A percentile compares a stretch with the other conserved stretches of the same genome.
phyloP scores from a whole-genome alignment of 2,888 invertebrate species.

The Pediacus dermestoides region DNA sequence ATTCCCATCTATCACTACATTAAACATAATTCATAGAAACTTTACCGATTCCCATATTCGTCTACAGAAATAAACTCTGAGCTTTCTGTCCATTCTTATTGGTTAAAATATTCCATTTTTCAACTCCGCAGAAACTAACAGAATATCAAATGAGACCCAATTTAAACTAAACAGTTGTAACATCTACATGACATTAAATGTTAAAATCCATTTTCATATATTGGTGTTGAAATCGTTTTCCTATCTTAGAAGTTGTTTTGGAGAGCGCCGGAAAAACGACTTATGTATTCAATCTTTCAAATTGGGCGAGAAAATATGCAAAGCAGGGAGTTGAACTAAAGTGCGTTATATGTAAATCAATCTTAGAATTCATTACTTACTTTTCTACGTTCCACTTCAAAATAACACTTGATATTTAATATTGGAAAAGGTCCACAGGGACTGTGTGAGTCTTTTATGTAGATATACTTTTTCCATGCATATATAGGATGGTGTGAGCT shows the following conservation, averaged over 20 bases:
- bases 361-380: constrained; percentile 26
- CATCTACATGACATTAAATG: constrained; percentile 21
- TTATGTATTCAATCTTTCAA: constrained; percentile 19
- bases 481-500: too few relatives aligned
- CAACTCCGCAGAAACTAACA: constrained; percentile 15
- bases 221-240: constrained; percentile 17
- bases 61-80: too few relatives aligned
- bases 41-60: too few relatives aligned
- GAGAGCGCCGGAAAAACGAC: constrained; percentile 13
- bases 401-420: constrained; percentile 26
- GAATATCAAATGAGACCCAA: too few relatives aligned
- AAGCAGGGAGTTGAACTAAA: constrained; percentile 20
- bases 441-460: constrained; percentile 5
- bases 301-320: constrained; percentile 16
- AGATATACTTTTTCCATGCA: neutral
- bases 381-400: constrained; percentile 20
- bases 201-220: constrained; percentile 22
- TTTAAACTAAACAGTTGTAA: too few relatives aligned
- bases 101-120: too few relatives aligned
- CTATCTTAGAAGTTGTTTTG: constrained; percentile 14
- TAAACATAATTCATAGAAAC: too few relatives aligned
- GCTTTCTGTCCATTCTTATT: too few relatives aligned
- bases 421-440: constrained; percentile 23
- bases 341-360: constrained; percentile 29
- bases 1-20: too few relatives aligned